Percentiles rank a stretch among this genome's conserved stretches.
These are phyloP conservation scores for Apodemus speciosus DNA, from an alignment of 2,113 vertebrate species.

Conservation along the genomic window DNA sequence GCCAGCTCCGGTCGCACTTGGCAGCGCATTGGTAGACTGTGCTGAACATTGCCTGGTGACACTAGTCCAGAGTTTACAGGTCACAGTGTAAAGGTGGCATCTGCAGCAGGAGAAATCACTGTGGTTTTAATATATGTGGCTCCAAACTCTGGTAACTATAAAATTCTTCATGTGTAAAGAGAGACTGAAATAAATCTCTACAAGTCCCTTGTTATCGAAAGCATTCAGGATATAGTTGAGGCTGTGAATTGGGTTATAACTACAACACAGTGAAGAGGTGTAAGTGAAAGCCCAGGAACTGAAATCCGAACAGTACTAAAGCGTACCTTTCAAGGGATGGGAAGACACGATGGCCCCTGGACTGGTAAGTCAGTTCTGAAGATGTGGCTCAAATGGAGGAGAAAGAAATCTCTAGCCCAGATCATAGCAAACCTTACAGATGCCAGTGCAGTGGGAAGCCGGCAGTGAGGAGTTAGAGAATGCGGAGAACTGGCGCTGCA, in stretches of 20 bases:
- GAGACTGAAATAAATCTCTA: background rate
- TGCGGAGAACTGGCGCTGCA: background rate
- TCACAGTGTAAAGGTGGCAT: conserved; percentile 16
- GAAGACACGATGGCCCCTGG: background rate
- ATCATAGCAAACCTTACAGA: background rate
- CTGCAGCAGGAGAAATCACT: background rate
- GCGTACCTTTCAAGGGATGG: background rate
- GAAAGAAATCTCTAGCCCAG: background rate
- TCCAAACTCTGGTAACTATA: conserved; percentile 8
- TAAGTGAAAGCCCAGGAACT: conserved; percentile 8
- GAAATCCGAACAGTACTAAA: background rate
- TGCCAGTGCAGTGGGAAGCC: background rate
- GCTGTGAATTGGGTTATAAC: background rate
- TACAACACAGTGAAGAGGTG: background rate
- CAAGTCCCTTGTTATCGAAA: background rate
- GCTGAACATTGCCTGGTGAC: conserved; percentile 22
- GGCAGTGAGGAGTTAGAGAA: background rate
- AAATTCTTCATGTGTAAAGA: background rate
- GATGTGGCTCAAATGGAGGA: background rate
- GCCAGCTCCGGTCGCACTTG: background rate
- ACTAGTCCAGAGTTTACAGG: background rate
- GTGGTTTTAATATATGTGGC: background rate
- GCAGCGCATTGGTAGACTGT: background rate
- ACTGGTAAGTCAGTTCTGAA: conserved; percentile 12
- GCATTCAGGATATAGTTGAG: conserved; percentile 16